Conservation (phyloP, 2,113 vertebrate genomes). For the Sterrhoptilus dennistouni region DNA sequence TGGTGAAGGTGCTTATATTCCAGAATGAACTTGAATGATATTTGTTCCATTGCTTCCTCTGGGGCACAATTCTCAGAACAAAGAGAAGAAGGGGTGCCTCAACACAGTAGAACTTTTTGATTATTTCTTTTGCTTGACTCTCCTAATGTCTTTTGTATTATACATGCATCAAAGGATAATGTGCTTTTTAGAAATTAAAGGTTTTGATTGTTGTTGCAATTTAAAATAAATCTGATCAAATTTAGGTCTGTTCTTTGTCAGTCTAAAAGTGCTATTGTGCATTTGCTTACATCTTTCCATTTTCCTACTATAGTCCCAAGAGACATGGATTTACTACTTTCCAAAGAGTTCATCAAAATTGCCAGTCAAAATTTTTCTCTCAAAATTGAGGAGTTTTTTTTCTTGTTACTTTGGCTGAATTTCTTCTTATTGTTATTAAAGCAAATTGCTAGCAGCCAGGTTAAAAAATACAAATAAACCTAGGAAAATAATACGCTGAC, state of each 20-base stretch:
- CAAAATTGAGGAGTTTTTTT: neutral
- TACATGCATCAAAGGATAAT: neutral
- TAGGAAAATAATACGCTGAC: neutral
- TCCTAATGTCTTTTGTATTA: neutral
- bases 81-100: neutral
- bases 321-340: neutral
- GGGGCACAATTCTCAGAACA: neutral
- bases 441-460: neutral
- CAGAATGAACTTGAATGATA: neutral
- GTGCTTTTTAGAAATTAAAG: neutral
- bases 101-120: neutral
- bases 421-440: neutral
- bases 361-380: neutral
- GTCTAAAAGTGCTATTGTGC: neutral
- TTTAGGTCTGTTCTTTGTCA: neutral
- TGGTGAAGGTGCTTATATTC: neutral
- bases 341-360: neutral
- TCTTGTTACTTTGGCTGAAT: neutral
- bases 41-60: neutral
- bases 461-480: neutral
- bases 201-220: neutral
- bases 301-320: neutral
- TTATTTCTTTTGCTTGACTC: neutral
- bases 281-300: neutral
- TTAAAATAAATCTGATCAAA: neutral